A percentile compares a stretch with the other conserved stretches of the same genome.
Conservation (phyloP, 2,888 invertebrate genomes). For the Ochropleura plecta region DNA sequence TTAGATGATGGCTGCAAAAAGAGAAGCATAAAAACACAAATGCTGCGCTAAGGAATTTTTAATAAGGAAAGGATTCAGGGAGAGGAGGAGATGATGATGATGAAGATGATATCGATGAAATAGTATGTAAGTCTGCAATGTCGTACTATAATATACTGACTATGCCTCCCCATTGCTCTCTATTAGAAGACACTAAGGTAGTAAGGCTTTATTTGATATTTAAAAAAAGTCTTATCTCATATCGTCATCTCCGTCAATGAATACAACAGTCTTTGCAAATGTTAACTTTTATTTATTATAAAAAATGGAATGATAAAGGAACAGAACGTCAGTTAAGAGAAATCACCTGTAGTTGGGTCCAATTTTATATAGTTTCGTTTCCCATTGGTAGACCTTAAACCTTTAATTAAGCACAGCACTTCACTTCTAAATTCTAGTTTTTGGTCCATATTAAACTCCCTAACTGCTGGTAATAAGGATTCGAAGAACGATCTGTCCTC, state of each 20-base stretch:
- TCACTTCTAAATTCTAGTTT: slow-evolving; percentile 83
- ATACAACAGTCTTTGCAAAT: slow-evolving; percentile 29
- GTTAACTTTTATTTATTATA: slow-evolving; percentile 52
- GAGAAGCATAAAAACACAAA: slow-evolving; percentile 3
- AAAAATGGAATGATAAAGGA: slow-evolving; percentile 57
- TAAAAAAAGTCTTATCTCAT: neutral
- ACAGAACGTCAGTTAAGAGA: slow-evolving; percentile 49
- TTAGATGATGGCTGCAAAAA: neutral
- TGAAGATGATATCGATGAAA: neutral
- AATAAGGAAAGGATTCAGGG: neutral
- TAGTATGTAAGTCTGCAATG: neutral
- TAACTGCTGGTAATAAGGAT: slow-evolving; percentile 82
- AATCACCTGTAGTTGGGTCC: slow-evolving; percentile 65
- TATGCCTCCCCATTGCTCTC: neutral
- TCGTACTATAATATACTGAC: neutral
- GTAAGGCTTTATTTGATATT: neutral
- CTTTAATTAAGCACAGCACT: slow-evolving; percentile 78
- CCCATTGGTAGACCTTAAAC: slow-evolving; percentile 71
- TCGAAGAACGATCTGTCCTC: slow-evolving; percentile 85
- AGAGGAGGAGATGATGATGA: neutral
- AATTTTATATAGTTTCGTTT: slow-evolving; percentile 64
- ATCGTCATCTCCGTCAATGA: slow-evolving; percentile 4
- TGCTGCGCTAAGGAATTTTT: neutral
- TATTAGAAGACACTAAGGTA: neutral
- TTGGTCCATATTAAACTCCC: slow-evolving; percentile 81